phyloP scores from a whole-genome alignment of 2,113 vertebrate species.

The Xerus inauris region DNA sequence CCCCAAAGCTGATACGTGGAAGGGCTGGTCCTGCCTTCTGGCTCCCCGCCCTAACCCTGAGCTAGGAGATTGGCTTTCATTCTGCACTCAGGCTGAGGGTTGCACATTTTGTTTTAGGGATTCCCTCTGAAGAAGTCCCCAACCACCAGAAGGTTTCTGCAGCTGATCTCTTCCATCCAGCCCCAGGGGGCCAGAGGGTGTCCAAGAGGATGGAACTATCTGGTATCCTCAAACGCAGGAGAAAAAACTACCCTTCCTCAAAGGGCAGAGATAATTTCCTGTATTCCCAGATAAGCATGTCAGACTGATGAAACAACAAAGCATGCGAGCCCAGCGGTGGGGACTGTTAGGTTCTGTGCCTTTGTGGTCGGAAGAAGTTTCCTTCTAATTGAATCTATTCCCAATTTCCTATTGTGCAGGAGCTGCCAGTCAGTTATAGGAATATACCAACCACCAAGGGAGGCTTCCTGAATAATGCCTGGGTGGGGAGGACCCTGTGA shows the following conservation, averaged over 20 bases:
- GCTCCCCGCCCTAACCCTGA: background rate
- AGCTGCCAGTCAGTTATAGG: background rate
- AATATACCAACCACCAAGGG: background rate
- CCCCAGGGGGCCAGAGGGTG: background rate
- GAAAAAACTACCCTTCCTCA: slow-evolving; percentile 60
- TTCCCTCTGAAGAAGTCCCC: background rate
- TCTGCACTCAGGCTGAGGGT: background rate
- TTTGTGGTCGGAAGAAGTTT: background rate
- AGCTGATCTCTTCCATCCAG: background rate
- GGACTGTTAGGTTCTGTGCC: background rate
- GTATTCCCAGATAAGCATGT: slow-evolving; percentile 74
- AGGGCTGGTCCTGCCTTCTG: background rate
- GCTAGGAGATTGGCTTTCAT: background rate
- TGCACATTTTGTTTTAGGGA: slow-evolving; percentile 15
- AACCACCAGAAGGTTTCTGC: background rate
- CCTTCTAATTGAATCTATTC: background rate
- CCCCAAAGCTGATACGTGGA: background rate
- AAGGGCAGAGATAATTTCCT: slow-evolving; percentile 70
- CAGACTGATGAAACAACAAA: slow-evolving; percentile 62
- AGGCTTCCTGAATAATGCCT: background rate
- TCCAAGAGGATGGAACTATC: background rate
- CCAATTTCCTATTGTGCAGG: background rate
- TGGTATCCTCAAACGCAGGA: slow-evolving; percentile 10
- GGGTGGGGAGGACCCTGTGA: background rate
- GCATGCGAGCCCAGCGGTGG: background rate